phyloP scores from a whole-genome alignment of 2,888 invertebrate species.

The Metopia argyrocephala region DNA sequence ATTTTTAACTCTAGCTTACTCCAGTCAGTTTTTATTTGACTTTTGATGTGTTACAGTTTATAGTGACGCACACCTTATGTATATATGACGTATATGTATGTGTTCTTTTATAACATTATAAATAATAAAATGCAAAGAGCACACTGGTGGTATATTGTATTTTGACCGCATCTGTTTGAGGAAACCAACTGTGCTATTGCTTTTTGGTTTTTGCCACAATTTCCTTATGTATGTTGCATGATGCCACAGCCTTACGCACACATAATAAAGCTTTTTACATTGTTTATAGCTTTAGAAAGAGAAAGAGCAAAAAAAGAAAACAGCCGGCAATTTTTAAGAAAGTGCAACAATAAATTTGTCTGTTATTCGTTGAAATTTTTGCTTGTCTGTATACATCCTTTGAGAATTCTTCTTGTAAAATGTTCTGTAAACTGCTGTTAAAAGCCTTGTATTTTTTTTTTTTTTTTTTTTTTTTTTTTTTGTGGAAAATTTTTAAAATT shows the following conservation, averaged over 20 bases:
- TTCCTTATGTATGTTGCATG: conserved; percentile 3
- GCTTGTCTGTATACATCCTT: conserved; percentile 41
- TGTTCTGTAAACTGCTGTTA: background rate
- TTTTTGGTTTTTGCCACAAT: conserved; percentile 25
- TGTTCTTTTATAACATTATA: conserved; percentile 35
- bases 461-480: background rate
- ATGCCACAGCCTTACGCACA: background rate
- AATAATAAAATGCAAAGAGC: conserved; percentile 43
- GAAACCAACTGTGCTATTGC: conserved; percentile 17
- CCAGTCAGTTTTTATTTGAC: too few relatives aligned
- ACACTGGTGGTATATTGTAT: conserved; percentile 38
- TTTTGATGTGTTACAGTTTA: too few relatives aligned
- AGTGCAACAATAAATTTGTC: conserved; percentile 61
- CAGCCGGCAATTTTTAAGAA: conserved; percentile 39
- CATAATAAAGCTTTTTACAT: background rate
- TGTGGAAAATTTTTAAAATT: conserved; percentile 11
- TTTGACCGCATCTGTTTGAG: conserved; percentile 49
- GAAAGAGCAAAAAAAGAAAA: background rate
- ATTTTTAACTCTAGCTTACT: too few relatives aligned
- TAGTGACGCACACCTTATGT: too few relatives aligned
- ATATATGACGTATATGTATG: too few relatives aligned
- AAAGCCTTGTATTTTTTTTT: background rate
- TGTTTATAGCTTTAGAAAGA: background rate
- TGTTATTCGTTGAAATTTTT: conserved; percentile 43
- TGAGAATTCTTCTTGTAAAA: conserved; percentile 18